phyloP scores from a whole-genome alignment of 2,113 vertebrate species.

The Peromyscus leucopus region DNA sequence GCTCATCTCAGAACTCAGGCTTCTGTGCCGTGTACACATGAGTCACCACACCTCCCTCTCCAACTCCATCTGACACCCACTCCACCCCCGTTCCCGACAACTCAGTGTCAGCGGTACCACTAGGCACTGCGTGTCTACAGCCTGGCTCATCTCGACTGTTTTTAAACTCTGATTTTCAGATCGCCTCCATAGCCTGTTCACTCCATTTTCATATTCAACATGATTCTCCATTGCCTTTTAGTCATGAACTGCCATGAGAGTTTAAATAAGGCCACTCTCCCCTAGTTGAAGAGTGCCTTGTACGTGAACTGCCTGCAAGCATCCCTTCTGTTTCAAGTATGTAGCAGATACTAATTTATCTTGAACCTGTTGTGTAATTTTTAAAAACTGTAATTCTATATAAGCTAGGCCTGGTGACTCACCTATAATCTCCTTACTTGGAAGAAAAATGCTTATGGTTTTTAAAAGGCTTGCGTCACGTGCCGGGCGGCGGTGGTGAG shows the following conservation, averaged over 20 bases:
- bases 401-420: neutral
- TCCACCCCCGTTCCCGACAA: neutral
- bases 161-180: neutral
- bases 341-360: neutral
- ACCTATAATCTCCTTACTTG: neutral
- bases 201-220: conserved; percentile 1
- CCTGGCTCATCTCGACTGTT: neutral
- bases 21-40: conserved; percentile 93
- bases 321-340: neutral
- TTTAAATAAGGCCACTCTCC: neutral
- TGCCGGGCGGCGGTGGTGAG: too few species aligned
- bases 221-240: neutral
- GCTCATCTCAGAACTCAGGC: conserved; percentile 93
- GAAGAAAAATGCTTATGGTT: conserved; percentile 16
- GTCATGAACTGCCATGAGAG: neutral
- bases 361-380: neutral
- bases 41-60: conserved; percentile 64
- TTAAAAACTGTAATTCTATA: neutral
- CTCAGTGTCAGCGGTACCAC: neutral
- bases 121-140: neutral
- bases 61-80: neutral
- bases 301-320: neutral
- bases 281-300: neutral
- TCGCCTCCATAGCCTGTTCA: neutral
- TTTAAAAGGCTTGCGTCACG: neutral